Base-by-base conservation (phyloP, 2,797 vertebrate species). In the Acanthurus leucopareius region DNA sequence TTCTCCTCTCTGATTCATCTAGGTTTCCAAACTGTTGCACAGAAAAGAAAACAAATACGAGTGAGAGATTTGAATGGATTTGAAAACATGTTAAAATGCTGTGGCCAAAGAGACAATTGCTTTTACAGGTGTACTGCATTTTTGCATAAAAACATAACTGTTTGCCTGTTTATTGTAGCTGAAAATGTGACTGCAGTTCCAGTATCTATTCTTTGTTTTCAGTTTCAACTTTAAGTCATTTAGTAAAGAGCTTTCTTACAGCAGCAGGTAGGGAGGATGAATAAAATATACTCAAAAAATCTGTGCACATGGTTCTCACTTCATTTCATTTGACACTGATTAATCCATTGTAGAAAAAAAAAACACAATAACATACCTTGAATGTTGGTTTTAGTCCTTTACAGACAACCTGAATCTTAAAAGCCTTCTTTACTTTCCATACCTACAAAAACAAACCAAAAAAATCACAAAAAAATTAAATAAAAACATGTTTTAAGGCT, bases 391-490 rank as follows among this genome's bases (percentile, higher is more conserved):
- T 95, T 56, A 96, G 85, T 82, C 96, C 95, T 82, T 95, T 96
- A 97, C 97, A 99, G 9, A 87, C 83, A 65, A 99, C 64, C 20
- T 96, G 96, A 89, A 99, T 97, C 92, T 99, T 99, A 77, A 99
- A 94, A 10, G 98, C 98, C 86, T 99, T 99, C 90, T 99, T 99
- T 73, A 99, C 98, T 89, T 99, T 99, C 98, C 98, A 99, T 17
- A 99, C 96, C 98, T 99, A 81, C 16, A 80, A 69, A 10, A 45
- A 38, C 28, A 25, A 25, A 59, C n/a, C 49, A 63, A 44, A 10
- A 66, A 51, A 49, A 25, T 25, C 25, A 25, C 25, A 25, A 25
- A 25, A 25, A 25, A 25, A 25, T 25, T 25, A 25, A 25, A 25
- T 25, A 25, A 40, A 40, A 40, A 40, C 38, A 7, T 40, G 10